Conservation (phyloP, 92 coral and sea anemone species). For the Zoanthus sansibaricus region DNA sequence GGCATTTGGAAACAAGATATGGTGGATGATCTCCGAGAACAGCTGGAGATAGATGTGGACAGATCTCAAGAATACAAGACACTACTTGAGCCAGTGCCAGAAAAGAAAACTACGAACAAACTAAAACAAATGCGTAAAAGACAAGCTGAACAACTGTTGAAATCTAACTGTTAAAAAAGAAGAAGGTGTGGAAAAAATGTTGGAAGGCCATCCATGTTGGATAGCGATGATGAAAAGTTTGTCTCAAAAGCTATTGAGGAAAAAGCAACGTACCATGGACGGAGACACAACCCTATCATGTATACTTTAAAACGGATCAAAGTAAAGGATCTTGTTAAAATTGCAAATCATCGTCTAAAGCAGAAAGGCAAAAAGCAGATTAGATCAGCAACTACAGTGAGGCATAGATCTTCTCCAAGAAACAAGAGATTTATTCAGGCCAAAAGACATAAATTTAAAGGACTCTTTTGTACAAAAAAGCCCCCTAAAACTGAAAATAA, state of each 20-base stretch:
- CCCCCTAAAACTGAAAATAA: conserved; percentile 44
- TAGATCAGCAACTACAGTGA: conserved; percentile 8
- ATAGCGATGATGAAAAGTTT: conserved; percentile 62
- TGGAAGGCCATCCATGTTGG: conserved; percentile 41
- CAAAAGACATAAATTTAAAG: conserved; percentile 24
- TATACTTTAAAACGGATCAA: conserved; percentile 45
- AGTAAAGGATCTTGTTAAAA: conserved; percentile 30
- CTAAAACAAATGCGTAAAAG: conserved; percentile 53
- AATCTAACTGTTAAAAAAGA: conserved; percentile 46
- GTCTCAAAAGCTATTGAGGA: conserved; percentile 54
- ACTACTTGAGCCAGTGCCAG: conserved; percentile 28
- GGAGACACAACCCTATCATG: conserved; percentile 49
- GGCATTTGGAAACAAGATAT: conserved; percentile 45
- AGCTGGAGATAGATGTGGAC: conserved; percentile 39
- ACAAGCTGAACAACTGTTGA: conserved; percentile 45
- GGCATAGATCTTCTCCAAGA: conserved; percentile 24
- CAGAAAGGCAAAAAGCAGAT: no score
- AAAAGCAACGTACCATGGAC: no score
- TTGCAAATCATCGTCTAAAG: conserved; percentile 32
- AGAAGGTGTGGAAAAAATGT: conserved; percentile 50
- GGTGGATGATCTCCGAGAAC: conserved; percentile 10
- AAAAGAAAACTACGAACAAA: conserved; percentile 34
- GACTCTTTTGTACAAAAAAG: conserved; percentile 34
- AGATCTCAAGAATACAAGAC: conserved; percentile 44
- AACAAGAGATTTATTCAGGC: conserved; percentile 36